These are phyloP conservation scores for Spondyliosoma cantharus DNA, from an alignment of 2,797 vertebrate genomes.

Conservation along the genomic window DNA sequence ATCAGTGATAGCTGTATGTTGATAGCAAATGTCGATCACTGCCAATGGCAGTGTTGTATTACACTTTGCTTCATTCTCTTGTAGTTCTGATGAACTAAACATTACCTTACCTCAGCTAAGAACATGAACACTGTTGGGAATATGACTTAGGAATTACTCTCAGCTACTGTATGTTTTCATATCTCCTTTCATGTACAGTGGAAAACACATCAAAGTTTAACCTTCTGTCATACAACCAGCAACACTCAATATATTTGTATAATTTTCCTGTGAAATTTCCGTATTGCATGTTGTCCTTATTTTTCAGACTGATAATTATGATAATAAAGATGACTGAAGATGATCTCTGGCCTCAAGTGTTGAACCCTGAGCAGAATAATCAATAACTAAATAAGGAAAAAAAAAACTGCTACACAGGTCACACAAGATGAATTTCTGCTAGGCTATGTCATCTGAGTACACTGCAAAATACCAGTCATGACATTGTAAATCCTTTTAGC, in stretches of 20 bases:
- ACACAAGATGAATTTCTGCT: not conserved
- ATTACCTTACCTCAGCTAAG: constrained; percentile 77
- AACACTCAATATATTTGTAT: constrained; percentile 81
- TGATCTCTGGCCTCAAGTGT: constrained; percentile 35
- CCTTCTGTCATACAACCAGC: constrained; percentile 71
- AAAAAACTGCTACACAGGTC: not conserved
- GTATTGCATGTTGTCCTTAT: constrained; percentile 67
- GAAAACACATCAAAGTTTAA: constrained; percentile 65
- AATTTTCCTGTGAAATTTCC: constrained; percentile 70
- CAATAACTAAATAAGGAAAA: constrained; percentile 13
- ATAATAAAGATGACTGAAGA: constrained; percentile 75
- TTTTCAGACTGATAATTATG: constrained; percentile 71
- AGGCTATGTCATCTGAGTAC: not conserved
- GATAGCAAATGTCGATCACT: constrained; percentile 59
- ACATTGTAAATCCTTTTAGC: not conserved
- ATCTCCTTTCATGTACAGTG: constrained; percentile 73
- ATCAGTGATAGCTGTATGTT: constrained; percentile 66
- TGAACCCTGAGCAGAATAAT: constrained; percentile 14
- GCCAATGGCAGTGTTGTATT: constrained; percentile 53
- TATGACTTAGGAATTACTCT: constrained; percentile 66
- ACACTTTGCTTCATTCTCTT: constrained; percentile 68
- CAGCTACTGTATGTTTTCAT: constrained; percentile 70
- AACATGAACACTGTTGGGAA: constrained; percentile 64
- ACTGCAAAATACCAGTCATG: constrained; percentile 4
- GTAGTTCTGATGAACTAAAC: constrained; percentile 75